Evolutionary conservation across 2,113 vertebrate genomes (phyloP).

Genomic region (Scortum barcoo): DNA sequence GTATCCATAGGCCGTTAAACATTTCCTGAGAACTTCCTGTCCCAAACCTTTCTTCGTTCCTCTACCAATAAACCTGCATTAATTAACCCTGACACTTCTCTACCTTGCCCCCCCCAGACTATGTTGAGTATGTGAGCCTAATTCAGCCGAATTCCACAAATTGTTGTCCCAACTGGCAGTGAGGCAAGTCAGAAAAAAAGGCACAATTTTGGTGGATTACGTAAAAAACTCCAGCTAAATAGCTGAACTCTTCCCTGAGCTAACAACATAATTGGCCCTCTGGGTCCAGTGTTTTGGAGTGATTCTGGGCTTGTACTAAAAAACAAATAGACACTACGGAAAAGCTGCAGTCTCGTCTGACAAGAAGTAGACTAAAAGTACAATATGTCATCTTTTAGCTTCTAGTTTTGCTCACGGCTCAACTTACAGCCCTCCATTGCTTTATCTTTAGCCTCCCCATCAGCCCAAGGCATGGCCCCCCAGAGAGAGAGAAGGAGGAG

Average conservation of each 20-base stretch:
- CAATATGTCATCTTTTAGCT: slow-evolving; percentile 29
- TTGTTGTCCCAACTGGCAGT: slow-evolving; percentile 54
- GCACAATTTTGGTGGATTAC: slow-evolving; percentile 35
- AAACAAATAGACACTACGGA: slow-evolving; percentile 18
- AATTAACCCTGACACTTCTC: slow-evolving; percentile 33
- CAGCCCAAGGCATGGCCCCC: slow-evolving; percentile 34
- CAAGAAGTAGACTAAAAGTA: slow-evolving; percentile 26
- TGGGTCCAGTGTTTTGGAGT: slow-evolving; percentile 52
- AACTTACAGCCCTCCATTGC: slow-evolving; percentile 31
- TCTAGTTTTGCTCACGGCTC: slow-evolving; percentile 25
- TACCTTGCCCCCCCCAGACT: slow-evolving; percentile 8
- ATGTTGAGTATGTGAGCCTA: slow-evolving; percentile 58
- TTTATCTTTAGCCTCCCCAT: slow-evolving; percentile 51
- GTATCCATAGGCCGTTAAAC: slow-evolving; percentile 71
- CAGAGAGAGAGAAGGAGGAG: slow-evolving; percentile 41
- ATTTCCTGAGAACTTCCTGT: slow-evolving; percentile 65
- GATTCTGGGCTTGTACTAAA: slow-evolving; percentile 17
- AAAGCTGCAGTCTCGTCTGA: slow-evolving; percentile 14
- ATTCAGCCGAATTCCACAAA: slow-evolving; percentile 67
- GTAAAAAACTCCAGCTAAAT: slow-evolving; percentile 44
- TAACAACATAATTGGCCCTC: slow-evolving; percentile 64
- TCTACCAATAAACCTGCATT: slow-evolving; percentile 49
- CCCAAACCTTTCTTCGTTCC: slow-evolving; percentile 14
- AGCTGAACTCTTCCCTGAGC: slow-evolving; percentile 46
- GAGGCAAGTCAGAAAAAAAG: slow-evolving; percentile 28